Percentiles rank a stretch among this genome's conserved stretches.
Evolutionary conservation across 2,888 invertebrate genomes (phyloP).

Genomic region (Cyrtodaria siliqua): DNA sequence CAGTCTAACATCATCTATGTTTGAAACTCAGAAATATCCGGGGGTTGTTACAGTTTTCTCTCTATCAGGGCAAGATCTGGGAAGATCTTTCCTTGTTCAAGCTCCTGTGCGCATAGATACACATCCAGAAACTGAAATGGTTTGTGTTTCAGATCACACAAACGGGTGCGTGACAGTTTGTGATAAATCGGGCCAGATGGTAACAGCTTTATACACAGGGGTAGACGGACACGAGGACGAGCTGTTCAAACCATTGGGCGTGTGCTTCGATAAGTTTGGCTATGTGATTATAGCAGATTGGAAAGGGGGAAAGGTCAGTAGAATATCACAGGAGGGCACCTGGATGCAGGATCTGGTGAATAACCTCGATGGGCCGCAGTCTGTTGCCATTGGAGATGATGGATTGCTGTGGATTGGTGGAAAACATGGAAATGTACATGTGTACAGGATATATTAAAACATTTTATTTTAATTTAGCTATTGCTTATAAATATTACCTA

Average conservation of each 20-base stretch:
- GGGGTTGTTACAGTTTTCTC: constrained; percentile 35
- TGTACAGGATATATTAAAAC: constrained; percentile 28
- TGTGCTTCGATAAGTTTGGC: constrained; percentile 49
- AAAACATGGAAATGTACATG: constrained; percentile 36
- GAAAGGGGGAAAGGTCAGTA: constrained; percentile 23
- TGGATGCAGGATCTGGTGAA: constrained; percentile 18
- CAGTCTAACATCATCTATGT: background rate
- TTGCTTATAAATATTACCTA: too few species aligned
- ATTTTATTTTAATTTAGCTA: background rate
- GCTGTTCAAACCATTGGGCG: constrained; percentile 47
- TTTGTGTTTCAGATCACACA: constrained; percentile 46
- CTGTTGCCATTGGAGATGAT: constrained; percentile 30
- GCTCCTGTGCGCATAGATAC: constrained; percentile 46
- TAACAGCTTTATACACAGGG: constrained; percentile 40
- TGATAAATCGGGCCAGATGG: constrained; percentile 33
- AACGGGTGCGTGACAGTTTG: constrained; percentile 40
- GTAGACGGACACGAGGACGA: constrained; percentile 1
- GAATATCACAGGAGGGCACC: constrained; percentile 35
- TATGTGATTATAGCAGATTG: constrained; percentile 52
- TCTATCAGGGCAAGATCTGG: constrained; percentile 36
- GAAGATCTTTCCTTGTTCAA: constrained; percentile 17
- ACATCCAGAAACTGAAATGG: background rate
- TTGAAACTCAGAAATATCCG: constrained; percentile 15
- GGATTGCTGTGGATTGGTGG: constrained; percentile 49
- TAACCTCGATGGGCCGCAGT: constrained; percentile 48